phyloP scores from a whole-genome alignment of 2,888 invertebrate genomes.

The Hirudinaria manillensis region DNA sequence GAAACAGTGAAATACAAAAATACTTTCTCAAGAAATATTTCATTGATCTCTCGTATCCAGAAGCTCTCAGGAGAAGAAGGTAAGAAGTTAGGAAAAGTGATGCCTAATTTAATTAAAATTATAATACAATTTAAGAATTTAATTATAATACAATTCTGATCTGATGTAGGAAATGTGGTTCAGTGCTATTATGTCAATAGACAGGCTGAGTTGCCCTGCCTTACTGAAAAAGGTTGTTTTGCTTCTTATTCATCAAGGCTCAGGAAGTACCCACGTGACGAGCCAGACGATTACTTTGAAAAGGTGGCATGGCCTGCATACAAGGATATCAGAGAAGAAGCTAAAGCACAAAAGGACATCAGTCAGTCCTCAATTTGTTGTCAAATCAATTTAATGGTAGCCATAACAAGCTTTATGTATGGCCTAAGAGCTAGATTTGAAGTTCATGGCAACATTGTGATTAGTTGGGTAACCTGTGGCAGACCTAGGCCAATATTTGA shows the following conservation, averaged over 20 bases:
- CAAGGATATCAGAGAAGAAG: background rate
- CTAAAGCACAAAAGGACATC: background rate
- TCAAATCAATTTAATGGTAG: background rate
- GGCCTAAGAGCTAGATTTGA: no score
- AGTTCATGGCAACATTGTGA: no score
- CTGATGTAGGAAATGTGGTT: no score
- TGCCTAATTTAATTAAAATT: no score
- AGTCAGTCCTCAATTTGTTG: background rate
- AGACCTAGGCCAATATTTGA: no score
- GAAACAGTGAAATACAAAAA: slow-evolving; percentile 3
- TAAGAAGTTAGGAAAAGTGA: background rate
- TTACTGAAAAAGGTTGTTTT: background rate
- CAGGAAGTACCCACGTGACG: background rate
- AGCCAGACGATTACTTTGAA: slow-evolving; percentile 15
- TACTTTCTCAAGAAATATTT: background rate
- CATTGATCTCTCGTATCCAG: slow-evolving; percentile 8
- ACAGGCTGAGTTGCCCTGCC: no score
- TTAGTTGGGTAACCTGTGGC: no score
- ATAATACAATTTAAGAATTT: no score
- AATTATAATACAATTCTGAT: no score
- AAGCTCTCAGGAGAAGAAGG: slow-evolving; percentile 17
- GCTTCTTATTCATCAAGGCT: background rate
- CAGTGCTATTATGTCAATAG: no score
- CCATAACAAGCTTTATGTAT: background rate
- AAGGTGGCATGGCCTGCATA: slow-evolving; percentile 13